phyloP scores from a whole-genome alignment of 2,797 vertebrate genomes.

The Cyclura pinguis region DNA sequence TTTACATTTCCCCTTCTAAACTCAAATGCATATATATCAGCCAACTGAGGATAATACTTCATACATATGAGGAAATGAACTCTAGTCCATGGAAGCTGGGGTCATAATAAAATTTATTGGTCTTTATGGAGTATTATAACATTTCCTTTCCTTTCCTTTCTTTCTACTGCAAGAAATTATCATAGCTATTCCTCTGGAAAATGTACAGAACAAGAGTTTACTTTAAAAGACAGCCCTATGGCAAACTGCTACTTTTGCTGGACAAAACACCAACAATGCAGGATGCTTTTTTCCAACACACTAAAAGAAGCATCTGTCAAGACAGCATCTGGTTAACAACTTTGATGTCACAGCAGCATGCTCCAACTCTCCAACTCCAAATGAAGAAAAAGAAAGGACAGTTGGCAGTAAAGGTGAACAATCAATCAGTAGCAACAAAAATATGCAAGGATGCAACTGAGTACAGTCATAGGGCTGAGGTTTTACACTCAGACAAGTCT shows the following conservation, averaged over 20 bases:
- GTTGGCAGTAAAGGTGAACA: not conserved
- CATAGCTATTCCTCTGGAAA: not conserved
- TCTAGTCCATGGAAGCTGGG: not conserved
- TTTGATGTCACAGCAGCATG: not conserved
- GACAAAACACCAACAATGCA: not conserved
- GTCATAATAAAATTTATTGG: not conserved
- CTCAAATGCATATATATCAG: not conserved
- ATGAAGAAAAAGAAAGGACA: not conserved
- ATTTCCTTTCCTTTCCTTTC: too few species aligned
- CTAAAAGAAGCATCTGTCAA: not conserved
- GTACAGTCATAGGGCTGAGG: not conserved
- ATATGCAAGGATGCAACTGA: not conserved
- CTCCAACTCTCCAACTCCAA: not conserved
- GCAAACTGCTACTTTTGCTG: not conserved
- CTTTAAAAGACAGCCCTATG: not conserved
- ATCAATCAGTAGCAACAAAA: not conserved
- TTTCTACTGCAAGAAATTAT: not conserved
- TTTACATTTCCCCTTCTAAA: not conserved
- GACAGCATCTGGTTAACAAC: not conserved
- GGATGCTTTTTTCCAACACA: not conserved
- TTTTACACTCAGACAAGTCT: not conserved
- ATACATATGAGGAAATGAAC: not conserved
- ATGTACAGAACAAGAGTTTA: not conserved
- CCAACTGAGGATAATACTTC: not conserved
- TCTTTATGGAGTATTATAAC: not conserved